Conservation (phyloP, 2,113 vertebrate species). For the Mustela nigripes region DNA sequence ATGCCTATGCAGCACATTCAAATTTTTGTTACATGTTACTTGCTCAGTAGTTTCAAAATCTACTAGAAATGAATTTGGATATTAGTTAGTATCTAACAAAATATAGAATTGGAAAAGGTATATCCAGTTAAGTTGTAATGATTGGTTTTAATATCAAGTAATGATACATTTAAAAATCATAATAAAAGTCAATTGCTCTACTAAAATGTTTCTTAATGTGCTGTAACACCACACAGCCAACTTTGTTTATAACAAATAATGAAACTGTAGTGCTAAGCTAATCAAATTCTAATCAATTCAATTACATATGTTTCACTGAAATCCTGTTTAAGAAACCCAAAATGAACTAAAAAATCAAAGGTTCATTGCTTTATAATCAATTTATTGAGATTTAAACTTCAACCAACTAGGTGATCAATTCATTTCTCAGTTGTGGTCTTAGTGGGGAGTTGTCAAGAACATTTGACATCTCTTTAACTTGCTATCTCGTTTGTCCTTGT, state of each 20-base stretch:
- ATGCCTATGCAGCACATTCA: background rate
- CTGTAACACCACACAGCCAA: conserved; percentile 47
- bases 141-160: conserved; percentile 61
- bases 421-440: conserved; percentile 74
- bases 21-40: background rate
- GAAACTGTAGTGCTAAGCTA: conserved; percentile 74
- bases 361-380: conserved; percentile 80
- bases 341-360: conserved; percentile 79
- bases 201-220: conserved; percentile 72
- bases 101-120: conserved; percentile 42
- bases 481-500: conserved; percentile 54
- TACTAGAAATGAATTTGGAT: background rate
- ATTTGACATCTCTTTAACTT: conserved; percentile 80
- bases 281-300: conserved; percentile 80
- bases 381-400: conserved; percentile 80
- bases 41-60: background rate
- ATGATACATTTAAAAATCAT: conserved; percentile 64
- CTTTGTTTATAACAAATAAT: conserved; percentile 79
- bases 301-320: conserved; percentile 75
- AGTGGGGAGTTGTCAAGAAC: conserved; percentile 78
- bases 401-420: conserved; percentile 79
- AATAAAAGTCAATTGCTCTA: conserved; percentile 68
- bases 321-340: conserved; percentile 79
- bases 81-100: background rate
- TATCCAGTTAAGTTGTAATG: background rate